Conservation (phyloP, 2,888 invertebrate species). For the Epirrhoe tristata region DNA sequence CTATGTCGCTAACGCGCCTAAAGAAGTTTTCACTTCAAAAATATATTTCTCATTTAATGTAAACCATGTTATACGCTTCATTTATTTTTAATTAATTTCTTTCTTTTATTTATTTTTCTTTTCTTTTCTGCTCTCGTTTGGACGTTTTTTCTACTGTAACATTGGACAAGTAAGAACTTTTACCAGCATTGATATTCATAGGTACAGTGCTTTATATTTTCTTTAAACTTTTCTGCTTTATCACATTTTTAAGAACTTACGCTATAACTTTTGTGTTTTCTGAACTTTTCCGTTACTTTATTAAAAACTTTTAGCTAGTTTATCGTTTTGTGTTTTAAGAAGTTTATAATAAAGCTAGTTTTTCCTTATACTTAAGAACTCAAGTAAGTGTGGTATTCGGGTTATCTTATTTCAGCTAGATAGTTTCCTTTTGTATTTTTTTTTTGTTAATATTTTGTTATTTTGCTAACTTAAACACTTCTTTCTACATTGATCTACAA, state of each 20-base stretch:
- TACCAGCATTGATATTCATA: constrained; percentile 33
- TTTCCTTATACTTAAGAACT: background rate
- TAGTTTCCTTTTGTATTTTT: too few species aligned
- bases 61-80: too few species aligned
- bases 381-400: too few species aligned
- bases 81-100: constrained; percentile 11
- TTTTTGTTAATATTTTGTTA: too few species aligned
- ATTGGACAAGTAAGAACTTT: constrained; percentile 56
- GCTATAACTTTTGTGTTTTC: background rate
- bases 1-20: too few species aligned
- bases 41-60: too few species aligned
- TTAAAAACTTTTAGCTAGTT: background rate
- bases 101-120: constrained; percentile 35
- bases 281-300: background rate
- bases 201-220: constrained; percentile 16
- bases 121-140: constrained; percentile 51
- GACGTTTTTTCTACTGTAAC: constrained; percentile 42
- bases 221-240: background rate
- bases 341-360: background rate
- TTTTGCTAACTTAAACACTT: too few species aligned
- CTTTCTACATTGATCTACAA: too few species aligned
- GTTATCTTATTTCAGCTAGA: too few species aligned
- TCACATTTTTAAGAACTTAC: background rate
- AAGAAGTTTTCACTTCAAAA: too few species aligned
- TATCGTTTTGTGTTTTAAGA: constrained; percentile 2